Conservation (phyloP, 2,888 invertebrate genomes). For the Nomada ruficornis region DNA sequence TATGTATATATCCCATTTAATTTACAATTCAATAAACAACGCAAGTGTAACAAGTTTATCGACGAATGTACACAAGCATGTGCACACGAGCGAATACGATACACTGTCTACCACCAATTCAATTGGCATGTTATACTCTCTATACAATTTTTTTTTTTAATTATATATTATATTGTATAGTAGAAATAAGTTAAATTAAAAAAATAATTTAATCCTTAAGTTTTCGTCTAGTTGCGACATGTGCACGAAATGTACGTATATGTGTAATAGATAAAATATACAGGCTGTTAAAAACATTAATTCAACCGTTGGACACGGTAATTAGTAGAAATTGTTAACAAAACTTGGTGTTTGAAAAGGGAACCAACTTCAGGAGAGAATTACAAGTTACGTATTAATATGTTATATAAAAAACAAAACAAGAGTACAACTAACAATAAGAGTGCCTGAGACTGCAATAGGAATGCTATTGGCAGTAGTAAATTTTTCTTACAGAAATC, state of each 20-base stretch:
- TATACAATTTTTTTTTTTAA: constrained; percentile 7
- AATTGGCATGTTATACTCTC: constrained; percentile 10
- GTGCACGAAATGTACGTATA: constrained; percentile 17
- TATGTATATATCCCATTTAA: constrained; percentile 1
- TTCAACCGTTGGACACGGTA: constrained; percentile 2
- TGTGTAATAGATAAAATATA: constrained; percentile 5
- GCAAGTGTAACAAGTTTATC: constrained; percentile 20
- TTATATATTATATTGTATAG: constrained; percentile 9
- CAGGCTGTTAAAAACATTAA: background rate
- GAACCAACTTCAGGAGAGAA: background rate
- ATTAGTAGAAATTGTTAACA: background rate
- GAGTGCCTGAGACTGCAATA: constrained; percentile 60
- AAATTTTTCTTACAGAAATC: constrained; percentile 45
- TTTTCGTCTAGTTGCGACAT: constrained; percentile 25
- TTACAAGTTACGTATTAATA: constrained; percentile 18
- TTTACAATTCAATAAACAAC: constrained; percentile 41
- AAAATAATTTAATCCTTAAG: constrained; percentile 41
- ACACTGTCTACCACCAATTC: constrained; percentile 24
- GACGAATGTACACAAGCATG: background rate
- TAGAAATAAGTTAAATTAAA: constrained; percentile 48
- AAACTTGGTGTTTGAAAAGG: background rate
- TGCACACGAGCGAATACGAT: constrained; percentile 11
- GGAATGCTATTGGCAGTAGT: constrained; percentile 59
- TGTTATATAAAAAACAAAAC: constrained; percentile 5
- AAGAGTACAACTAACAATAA: constrained; percentile 11